These are phyloP conservation scores for Hypsibius dujardini DNA, from an alignment of 1,140 invertebrate species.

Conservation along the genomic window DNA sequence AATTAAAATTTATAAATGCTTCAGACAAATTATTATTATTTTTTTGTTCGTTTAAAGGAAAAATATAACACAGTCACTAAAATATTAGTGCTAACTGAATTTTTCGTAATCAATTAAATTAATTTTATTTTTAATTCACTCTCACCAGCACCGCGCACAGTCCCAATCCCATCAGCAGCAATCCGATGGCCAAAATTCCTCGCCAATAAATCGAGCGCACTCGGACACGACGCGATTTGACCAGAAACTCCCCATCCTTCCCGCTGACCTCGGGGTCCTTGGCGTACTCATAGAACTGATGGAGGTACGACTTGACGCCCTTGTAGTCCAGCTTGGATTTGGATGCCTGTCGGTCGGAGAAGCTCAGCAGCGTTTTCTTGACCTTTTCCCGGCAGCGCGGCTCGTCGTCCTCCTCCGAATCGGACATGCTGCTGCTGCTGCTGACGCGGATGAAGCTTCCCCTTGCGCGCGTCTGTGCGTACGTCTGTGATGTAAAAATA, in stretches of 20 bases:
- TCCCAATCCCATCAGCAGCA: slow-evolving; percentile 35
- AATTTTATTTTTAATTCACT: no score
- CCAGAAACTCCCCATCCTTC: not conserved
- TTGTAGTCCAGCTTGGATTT: slow-evolving; percentile 28
- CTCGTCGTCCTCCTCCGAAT: not conserved
- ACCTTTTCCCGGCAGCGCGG: slow-evolving; percentile 13
- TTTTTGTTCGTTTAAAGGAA: no score
- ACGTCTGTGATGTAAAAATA: no score
- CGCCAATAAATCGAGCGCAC: not conserved
- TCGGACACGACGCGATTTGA: not conserved
- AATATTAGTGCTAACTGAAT: no score
- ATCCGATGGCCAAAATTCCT: slow-evolving; percentile 25
- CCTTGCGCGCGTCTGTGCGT: no score
- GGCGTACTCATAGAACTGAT: slow-evolving; percentile 36
- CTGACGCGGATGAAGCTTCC: no score
- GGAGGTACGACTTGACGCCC: slow-evolving; percentile 37
- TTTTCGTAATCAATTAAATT: no score
- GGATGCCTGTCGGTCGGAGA: not conserved
- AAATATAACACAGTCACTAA: no score
- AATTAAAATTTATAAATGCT: no score
- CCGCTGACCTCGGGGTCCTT: not conserved
- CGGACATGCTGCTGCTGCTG: slow-evolving; percentile 13
- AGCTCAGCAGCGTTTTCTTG: not conserved
- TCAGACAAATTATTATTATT: no score
- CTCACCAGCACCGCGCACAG: slow-evolving; percentile 36